Percentiles rank a stretch among this genome's conserved stretches.
Evolutionary conservation across 2,113 vertebrate genomes (phyloP).

Genomic region (Rhinolophus sinicus): DNA sequence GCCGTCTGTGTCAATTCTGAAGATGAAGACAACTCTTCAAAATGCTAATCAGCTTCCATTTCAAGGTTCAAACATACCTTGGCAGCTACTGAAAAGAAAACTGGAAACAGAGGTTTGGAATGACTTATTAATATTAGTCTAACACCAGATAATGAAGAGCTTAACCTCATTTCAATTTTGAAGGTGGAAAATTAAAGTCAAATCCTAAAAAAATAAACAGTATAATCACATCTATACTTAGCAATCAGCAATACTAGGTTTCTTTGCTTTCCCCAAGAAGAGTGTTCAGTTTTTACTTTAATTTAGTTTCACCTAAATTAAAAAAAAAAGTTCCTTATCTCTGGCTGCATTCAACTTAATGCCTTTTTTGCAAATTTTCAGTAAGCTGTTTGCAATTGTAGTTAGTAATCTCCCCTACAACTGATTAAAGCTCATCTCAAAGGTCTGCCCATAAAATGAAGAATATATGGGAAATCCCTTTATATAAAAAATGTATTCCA

Average conservation of each 20-base stretch:
- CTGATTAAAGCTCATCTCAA: conserved; percentile 57
- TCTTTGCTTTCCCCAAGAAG: conserved; percentile 57
- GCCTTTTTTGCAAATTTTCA: conserved; percentile 57
- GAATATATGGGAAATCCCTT: background rate
- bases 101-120: background rate
- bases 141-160: conserved; percentile 17
- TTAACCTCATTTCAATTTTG: conserved; percentile 18
- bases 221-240: conserved; percentile 64
- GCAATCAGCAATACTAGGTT: conserved; percentile 70
- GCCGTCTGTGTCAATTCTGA: conserved; percentile 17
- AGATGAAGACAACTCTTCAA: conserved; percentile 70
- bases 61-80: background rate
- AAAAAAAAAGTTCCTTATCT: conserved; percentile 71
- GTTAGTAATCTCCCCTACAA: conserved; percentile 23
- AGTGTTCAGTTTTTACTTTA: conserved; percentile 75
- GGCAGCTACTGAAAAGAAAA: conserved; percentile 32
- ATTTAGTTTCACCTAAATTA: conserved; percentile 77
- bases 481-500: background rate
- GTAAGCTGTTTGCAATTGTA: conserved; percentile 60
- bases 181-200: conserved; percentile 55
- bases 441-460: background rate
- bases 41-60: conserved; percentile 61
- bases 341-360: conserved; percentile 65
- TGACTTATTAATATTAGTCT: background rate
- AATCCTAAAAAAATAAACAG: conserved; percentile 69